Percentiles rank a stretch among this genome's conserved stretches.
phyloP scores from a whole-genome alignment of 2,113 vertebrate species.

The Protobothrops flavoviridis region DNA sequence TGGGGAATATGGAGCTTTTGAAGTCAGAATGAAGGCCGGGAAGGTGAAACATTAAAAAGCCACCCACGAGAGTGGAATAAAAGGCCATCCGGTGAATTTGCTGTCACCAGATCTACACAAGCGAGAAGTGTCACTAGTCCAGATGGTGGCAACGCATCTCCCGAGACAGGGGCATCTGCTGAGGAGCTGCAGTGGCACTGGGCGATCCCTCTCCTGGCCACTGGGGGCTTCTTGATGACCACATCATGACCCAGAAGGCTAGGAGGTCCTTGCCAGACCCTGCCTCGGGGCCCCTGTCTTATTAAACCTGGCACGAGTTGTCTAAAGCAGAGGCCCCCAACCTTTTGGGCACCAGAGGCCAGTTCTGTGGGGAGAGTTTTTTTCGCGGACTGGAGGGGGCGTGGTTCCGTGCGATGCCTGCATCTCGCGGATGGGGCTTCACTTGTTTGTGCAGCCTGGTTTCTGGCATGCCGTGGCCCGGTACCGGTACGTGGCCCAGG shows the following conservation, averaged over 20 bases:
- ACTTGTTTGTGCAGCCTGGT: too few species aligned
- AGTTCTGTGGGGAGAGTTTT: too few species aligned
- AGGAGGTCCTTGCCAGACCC: not conserved
- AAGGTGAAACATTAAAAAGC: not conserved
- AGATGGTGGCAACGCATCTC: not conserved
- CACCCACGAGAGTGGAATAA: not conserved
- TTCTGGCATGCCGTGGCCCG: too few species aligned
- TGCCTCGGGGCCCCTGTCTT: not conserved
- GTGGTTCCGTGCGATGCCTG: too few species aligned
- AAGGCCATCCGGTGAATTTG: not conserved
- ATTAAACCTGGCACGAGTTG: not conserved
- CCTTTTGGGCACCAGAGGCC: too few species aligned
- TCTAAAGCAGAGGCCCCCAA: not conserved
- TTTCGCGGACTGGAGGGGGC: too few species aligned
- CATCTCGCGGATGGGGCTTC: too few species aligned
- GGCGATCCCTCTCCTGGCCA: not conserved
- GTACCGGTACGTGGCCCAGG: too few species aligned
- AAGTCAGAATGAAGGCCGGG: not conserved
- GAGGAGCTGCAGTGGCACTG: not conserved
- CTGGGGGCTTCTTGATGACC: not conserved
- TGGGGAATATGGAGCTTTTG: not conserved
- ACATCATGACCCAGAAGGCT: not conserved
- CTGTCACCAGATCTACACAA: not conserved
- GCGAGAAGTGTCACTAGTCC: not conserved
- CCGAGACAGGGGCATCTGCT: not conserved